phyloP scores from a whole-genome alignment of 1,140 invertebrate genomes.

The fruit fly (Drosophila melanogaster) region Release_6_plus_ISO1_MT NT_033777.3:7113001-7113500 shows the following conservation, averaged over 20 bases:
- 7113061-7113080: neutral
- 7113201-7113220: conserved; percentile 60
- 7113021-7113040: conserved; percentile 11
- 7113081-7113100: conserved; percentile 47
- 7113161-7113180: conserved; percentile 82
- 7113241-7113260: conserved; percentile 22
- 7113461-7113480: conserved; percentile 58
- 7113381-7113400: conserved; percentile 15
- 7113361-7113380: conserved; percentile 12
- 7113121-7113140: conserved; percentile 41
- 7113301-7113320: conserved; percentile 67
- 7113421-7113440: conserved; percentile 18
- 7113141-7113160: conserved; percentile 58
- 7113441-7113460: conserved; percentile 21
- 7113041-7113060: conserved; percentile 22
- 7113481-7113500: conserved; percentile 60
- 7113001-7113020: conserved; percentile 47
- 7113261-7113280: conserved; percentile 22
- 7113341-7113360: conserved; percentile 64
- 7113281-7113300: conserved; percentile 70
- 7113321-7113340: conserved; percentile 69
- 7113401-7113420: conserved; percentile 33
- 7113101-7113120: conserved; percentile 20
- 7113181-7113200: conserved; percentile 74
- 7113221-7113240: conserved; percentile 20